phyloP scores from a whole-genome alignment of 2,888 invertebrate genomes.

The Drosophila paracracens region DNA sequence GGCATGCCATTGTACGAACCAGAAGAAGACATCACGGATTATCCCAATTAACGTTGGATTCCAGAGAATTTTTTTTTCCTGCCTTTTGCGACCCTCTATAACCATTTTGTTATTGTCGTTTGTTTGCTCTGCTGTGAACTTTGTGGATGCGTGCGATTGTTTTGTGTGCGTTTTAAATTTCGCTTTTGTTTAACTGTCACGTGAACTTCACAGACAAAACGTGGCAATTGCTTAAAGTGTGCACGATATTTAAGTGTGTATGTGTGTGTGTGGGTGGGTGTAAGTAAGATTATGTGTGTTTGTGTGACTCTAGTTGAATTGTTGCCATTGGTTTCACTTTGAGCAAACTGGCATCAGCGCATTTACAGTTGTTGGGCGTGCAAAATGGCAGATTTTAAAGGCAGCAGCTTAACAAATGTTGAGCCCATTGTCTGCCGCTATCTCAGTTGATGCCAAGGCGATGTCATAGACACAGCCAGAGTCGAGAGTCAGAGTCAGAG shows the following conservation, averaged over 20 bases:
- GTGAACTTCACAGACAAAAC: conserved; percentile 47
- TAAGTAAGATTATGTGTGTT: conserved; percentile 13
- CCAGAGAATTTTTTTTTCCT: conserved; percentile 52
- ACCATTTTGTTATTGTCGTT: conserved; percentile 7
- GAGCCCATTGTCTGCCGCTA: conserved; percentile 56
- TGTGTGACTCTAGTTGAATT: conserved; percentile 22
- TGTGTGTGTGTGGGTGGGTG: conserved; percentile 4
- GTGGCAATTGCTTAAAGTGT: conserved; percentile 49
- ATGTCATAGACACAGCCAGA: conserved; percentile 19
- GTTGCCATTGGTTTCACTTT: conserved; percentile 63
- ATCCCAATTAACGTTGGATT: conserved; percentile 74
- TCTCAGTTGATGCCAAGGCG: conserved; percentile 12
- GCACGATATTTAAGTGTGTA: conserved; percentile 32
- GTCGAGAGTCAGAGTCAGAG: neutral
- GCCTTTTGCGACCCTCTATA: conserved; percentile 17
- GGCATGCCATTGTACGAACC: conserved; percentile 39
- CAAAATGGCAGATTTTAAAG: conserved; percentile 56
- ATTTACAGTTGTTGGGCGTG: conserved; percentile 54
- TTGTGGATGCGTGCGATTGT: conserved; percentile 26
- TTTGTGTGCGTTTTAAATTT: conserved; percentile 53
- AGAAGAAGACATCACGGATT: conserved; percentile 74
- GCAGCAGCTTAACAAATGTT: conserved; percentile 54
- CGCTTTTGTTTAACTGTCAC: conserved; percentile 55
- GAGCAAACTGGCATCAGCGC: conserved; percentile 33
- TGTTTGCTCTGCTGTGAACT: conserved; percentile 10